Evolutionary conservation across 1,140 invertebrate species (phyloP), one percentile per base, ranked within the genome.

Genomic region (Cecropterus lyciades): DNA sequence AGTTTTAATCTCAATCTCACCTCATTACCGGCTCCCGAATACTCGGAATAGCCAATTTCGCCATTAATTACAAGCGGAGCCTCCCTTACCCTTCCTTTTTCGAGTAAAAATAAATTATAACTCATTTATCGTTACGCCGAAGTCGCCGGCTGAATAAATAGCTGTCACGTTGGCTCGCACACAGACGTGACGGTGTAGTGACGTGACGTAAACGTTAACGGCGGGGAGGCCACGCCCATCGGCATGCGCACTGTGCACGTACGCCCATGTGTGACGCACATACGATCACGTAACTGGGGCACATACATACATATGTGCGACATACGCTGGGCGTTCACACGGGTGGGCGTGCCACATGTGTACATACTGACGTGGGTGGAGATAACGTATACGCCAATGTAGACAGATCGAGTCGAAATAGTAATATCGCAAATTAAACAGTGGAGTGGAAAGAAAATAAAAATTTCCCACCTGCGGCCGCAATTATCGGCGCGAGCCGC

Each of bases 71-170:
- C 84, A 69, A 73, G 70, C 69, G 69, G 59, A 68, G 70, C 74
- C 76, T 71, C 80, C 78, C 82, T 80, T 80, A 83, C 87, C 87
- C 84, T 83, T 84, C 83, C 83, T 80, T 82, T 88, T 88, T 82
- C 79, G 81, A 76, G 88, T 87, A 91, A 91, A 91, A 91, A 91
- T 91, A 89, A 91, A 91, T 91, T 89, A 89, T 91, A 89, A 91
- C 77, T 89, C 87, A 89, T 91, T 91, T 91, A 91, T 91, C 81
- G 82, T 87, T 77, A 72, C 71, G 67, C 60, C 65, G 42, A 65
- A 72, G 76, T 73, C 76, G 73, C 69, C 66, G 72, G 74, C 67
- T 60, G 80, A 84, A 87, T 90, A 90, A 88, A 89, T 89, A 86
- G 80, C 79, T 79, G 81, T 88, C 83, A 87, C 83, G 85, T 86